Evolutionary conservation across 1,140 invertebrate species (phyloP).

Genomic region (Asbolus verrucosus): DNA sequence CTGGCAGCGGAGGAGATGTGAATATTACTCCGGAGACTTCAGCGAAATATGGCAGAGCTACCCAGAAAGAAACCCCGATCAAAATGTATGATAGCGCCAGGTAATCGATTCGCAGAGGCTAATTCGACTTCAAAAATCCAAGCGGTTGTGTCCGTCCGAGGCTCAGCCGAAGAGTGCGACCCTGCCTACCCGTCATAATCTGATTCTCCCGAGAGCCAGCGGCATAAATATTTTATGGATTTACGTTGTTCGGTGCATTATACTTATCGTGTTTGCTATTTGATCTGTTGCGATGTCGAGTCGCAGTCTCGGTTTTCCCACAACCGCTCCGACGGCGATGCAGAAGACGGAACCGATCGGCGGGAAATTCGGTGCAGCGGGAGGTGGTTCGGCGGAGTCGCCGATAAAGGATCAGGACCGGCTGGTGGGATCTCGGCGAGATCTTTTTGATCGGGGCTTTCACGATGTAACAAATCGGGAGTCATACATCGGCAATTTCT

Average conservation of each 20-base stretch:
- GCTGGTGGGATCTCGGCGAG: constrained; percentile 35
- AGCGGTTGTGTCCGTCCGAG: too few species aligned
- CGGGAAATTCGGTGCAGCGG: constrained; percentile 18
- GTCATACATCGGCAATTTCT: constrained; percentile 65
- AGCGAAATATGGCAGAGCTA: constrained; percentile 59
- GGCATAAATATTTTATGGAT: constrained; percentile 66
- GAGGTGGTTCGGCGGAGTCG: constrained; percentile 23
- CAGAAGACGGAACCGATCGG: constrained; percentile 20
- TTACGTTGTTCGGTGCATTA: constrained; percentile 65
- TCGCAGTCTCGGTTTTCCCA: constrained; percentile 51
- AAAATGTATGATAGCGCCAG: constrained; percentile 26
- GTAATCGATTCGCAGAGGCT: constrained; percentile 39
- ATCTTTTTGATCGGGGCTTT: constrained; percentile 53
- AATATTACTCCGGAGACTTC: constrained; percentile 60
- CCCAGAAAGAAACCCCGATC: constrained; percentile 23
- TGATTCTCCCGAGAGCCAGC: constrained; percentile 59
- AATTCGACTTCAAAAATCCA: not conserved
- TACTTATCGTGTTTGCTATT: constrained; percentile 65
- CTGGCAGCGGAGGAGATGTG: constrained; percentile 58
- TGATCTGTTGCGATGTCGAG: constrained; percentile 58
- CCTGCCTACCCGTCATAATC: constrained; percentile 62
- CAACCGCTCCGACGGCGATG: constrained; percentile 39
- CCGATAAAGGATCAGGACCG: constrained; percentile 33
- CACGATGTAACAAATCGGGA: constrained; percentile 63
- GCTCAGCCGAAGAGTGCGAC: too few species aligned